Evolutionary conservation across 2,113 vertebrate genomes (phyloP).

Genomic region (Perca fluviatilis): DNA sequence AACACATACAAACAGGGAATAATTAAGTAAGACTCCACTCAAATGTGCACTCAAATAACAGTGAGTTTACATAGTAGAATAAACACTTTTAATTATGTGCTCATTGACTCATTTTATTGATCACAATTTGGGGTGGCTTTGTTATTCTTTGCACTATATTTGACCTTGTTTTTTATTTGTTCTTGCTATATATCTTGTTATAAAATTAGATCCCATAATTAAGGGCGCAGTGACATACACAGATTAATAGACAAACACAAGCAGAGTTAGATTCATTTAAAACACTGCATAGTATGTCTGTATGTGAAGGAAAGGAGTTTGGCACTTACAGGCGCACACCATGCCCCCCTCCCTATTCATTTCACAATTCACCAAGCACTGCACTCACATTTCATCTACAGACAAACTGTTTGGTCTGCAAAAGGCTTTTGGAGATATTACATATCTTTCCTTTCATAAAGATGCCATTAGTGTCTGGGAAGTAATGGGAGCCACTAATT

Average conservation of each 20-base stretch:
- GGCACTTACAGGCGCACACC: conserved; percentile 12
- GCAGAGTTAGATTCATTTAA: conserved; percentile 17
- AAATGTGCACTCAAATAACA: conserved; percentile 1
- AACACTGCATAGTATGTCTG: not conserved
- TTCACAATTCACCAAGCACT: conserved; percentile 56
- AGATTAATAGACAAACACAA: conserved; percentile 12
- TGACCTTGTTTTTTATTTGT: not conserved
- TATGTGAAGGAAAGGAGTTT: conserved; percentile 22
- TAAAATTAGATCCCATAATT: not conserved
- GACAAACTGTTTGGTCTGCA: conserved; percentile 77
- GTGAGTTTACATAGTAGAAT: not conserved
- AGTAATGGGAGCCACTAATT: conserved; percentile 81
- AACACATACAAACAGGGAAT: not conserved
- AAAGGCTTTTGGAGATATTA: conserved; percentile 79
- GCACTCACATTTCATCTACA: conserved; percentile 69
- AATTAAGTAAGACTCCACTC: not conserved
- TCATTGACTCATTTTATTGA: conserved; percentile 31
- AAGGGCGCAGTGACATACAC: not conserved
- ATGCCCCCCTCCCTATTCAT: conserved; percentile 11
- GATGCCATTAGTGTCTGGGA: conserved; percentile 82
- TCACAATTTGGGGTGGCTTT: conserved; percentile 1
- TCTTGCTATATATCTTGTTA: not conserved
- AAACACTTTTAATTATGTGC: conserved; percentile 30
- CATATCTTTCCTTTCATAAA: conserved; percentile 80
- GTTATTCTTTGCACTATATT: not conserved